A percentile compares a stretch with the other conserved stretches of the same genome.
phyloP scores from a whole-genome alignment of 2,113 vertebrate species.

The Bos javanicus region DNA sequence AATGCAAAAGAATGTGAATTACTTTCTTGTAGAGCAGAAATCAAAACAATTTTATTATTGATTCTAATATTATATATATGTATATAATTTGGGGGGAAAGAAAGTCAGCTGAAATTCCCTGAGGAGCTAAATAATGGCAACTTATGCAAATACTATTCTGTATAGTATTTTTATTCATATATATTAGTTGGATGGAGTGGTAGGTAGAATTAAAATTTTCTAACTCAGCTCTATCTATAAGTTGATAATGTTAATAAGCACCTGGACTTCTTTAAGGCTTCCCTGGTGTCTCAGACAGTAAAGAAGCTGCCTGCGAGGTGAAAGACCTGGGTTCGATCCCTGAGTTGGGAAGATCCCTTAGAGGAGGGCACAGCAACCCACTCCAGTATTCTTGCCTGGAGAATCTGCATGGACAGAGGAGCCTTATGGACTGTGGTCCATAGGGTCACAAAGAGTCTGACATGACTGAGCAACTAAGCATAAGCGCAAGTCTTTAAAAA shows the following conservation, averaged over 20 bases:
- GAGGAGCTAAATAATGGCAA: background rate
- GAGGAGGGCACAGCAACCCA: background rate
- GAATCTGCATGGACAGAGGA: background rate
- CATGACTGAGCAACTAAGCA: background rate
- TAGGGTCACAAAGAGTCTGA: background rate
- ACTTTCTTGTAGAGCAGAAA: background rate
- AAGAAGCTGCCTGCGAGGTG: background rate
- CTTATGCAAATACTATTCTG: background rate
- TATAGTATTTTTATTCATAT: background rate
- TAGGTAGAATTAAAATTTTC: background rate
- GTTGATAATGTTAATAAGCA: background rate
- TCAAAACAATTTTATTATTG: background rate
- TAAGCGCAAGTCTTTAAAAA: background rate
- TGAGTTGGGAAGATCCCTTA: background rate
- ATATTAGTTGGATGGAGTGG: background rate
- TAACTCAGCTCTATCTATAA: background rate
- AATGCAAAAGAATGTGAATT: background rate
- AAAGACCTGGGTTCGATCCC: background rate
- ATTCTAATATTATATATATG: background rate
- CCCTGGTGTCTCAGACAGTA: background rate
- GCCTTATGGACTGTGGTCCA: background rate
- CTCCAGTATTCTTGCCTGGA: background rate
- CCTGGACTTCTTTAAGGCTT: background rate
- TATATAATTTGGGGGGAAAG: background rate
- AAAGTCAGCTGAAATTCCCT: background rate